phyloP scores from a whole-genome alignment of 1,140 invertebrate species.

The Conopomorpha cramerella region DNA sequence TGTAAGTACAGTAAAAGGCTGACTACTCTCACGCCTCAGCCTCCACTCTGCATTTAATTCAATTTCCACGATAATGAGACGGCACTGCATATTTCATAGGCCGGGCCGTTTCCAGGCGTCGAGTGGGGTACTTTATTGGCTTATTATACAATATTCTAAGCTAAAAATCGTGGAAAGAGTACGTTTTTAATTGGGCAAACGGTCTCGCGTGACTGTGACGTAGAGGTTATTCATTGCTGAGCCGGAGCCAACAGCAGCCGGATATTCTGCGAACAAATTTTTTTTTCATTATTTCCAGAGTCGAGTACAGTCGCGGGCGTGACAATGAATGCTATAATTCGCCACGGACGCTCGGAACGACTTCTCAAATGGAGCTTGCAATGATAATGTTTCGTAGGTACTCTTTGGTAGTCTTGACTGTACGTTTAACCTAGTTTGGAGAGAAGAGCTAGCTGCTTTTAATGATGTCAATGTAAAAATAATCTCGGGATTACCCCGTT shows the following conservation, averaged over 20 bases:
- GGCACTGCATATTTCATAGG: constrained; percentile 48
- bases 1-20: constrained; percentile 34
- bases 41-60: no score
- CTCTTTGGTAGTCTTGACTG: no score
- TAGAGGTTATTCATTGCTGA: constrained; percentile 50
- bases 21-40: no score
- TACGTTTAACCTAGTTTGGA: no score
- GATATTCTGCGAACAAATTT: constrained; percentile 17
- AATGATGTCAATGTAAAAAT: no score
- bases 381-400: no score
- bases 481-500: no score
- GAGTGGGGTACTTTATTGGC: constrained; percentile 58
- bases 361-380: no score
- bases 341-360: no score
- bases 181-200: constrained; percentile 57
- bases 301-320: no score
- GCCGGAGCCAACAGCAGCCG: constrained; percentile 34
- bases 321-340: no score
- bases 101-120: constrained; percentile 35
- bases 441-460: no score
- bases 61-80: constrained; percentile 39
- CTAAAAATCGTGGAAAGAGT: constrained; percentile 58
- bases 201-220: constrained; percentile 48
- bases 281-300: constrained; percentile 22
- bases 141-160: constrained; percentile 61